Evolutionary conservation across 2,113 vertebrate species (phyloP), one percentile per base, ranked within the genome.

Genomic region (Myotis brandtii): DNA sequence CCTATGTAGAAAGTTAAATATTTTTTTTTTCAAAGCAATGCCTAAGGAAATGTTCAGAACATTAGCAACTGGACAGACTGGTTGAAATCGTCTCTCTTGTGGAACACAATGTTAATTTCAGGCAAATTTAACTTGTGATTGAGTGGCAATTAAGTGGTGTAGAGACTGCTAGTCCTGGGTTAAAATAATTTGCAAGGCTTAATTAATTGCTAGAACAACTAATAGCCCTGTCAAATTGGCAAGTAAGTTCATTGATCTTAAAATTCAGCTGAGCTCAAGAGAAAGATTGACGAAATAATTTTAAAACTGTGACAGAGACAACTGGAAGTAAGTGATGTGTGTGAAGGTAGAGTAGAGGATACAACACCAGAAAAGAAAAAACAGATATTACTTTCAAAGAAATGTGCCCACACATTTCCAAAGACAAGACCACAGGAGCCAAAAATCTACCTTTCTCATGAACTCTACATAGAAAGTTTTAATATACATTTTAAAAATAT

Each of bases 181-280:
- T 98, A 92, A 96, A 93, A 97, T 75, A 97, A 97, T 97, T 93
- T 95, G 89, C 97, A 97, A 94, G 75, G 25, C 62, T 96, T 98
- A 98, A 98, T 98, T 98, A 98, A 97, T 98, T 98, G 95, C n/a
- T 62, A 25, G 91, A 96, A 97, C 82, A 97, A 97, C 91, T 94
- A 91, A 97, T 97, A 87, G 66, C 93, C 54, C 92, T 98, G 96
- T 97, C 93, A 98, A 96, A 97, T 46, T 94, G 64, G 32, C 72
- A 97, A 96, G 82, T 88, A 96, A 95, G n/a, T 97, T 98, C 92
- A 97, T 90, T 98, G 96, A 98, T 98, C 97, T 98, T 98, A 97
- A 97, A 97, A 92, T 97, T 97, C 96, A 96, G 56, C 87, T 95
- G 79, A 97, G 95, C 94, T 94, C 43, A 96, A 98, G 93, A 75